phyloP scores from a whole-genome alignment of 2,888 invertebrate genomes.

The Aleiodes leptofemur region DNA sequence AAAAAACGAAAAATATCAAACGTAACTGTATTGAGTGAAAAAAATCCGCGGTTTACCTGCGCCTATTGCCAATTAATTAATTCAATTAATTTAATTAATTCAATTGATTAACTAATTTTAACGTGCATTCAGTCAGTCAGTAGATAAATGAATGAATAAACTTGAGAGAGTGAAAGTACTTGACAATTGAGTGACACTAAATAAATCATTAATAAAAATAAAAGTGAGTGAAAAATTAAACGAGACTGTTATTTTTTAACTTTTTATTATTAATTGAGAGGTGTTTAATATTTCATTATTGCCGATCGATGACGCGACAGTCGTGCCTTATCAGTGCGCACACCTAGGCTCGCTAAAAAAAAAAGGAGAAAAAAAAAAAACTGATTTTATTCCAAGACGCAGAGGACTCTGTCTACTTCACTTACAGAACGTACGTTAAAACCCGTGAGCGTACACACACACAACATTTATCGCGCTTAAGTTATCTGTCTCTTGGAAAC shows the following conservation, averaged over 20 bases:
- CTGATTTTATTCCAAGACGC: background rate
- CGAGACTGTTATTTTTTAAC: too few species aligned
- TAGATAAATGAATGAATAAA: too few species aligned
- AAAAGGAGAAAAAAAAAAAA: background rate
- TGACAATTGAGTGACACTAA: constrained; percentile 12
- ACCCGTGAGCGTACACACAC: constrained; percentile 30
- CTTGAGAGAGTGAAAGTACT: background rate
- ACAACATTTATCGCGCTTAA: constrained; percentile 53
- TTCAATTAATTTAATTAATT: too few species aligned
- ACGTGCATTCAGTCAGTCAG: too few species aligned
- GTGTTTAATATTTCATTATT: too few species aligned
- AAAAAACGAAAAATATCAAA: too few species aligned
- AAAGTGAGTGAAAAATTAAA: background rate
- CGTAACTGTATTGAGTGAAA: background rate
- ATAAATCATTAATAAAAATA: too few species aligned
- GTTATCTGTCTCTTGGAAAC: constrained; percentile 61
- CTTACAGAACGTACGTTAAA: background rate
- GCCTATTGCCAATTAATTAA: background rate
- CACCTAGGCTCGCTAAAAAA: constrained; percentile 45
- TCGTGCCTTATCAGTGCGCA: constrained; percentile 65
- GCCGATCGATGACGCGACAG: constrained; percentile 58
- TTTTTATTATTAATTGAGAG: too few species aligned
- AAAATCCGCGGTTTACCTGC: background rate
- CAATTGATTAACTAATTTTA: background rate
- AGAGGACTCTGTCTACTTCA: constrained; percentile 47